Percentiles rank a stretch among this genome's conserved stretches.
Evolutionary conservation across 2,797 vertebrate genomes (phyloP).

Genomic region (Myotis pilosus): DNA sequence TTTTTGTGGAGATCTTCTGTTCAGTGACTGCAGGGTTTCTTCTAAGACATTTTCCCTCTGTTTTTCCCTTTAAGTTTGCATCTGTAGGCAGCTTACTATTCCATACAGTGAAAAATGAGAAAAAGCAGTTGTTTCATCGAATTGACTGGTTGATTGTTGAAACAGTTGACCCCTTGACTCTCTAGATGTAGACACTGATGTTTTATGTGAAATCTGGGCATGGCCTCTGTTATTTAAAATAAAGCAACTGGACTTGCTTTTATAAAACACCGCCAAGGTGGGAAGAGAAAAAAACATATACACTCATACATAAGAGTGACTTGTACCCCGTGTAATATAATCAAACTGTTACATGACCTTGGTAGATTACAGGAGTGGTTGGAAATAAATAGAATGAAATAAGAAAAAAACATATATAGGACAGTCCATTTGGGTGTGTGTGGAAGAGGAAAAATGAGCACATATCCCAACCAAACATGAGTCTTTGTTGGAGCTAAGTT

Average conservation of each 20-base stretch:
- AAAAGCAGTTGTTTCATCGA: slow-evolving; percentile 40
- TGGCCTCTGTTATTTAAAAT: slow-evolving; percentile 23
- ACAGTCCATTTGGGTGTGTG: neutral
- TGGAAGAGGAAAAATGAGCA: neutral
- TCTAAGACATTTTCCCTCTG: neutral
- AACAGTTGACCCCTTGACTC: neutral
- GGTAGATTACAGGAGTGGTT: neutral
- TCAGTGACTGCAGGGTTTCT: neutral
- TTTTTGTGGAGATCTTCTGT: slow-evolving; percentile 10
- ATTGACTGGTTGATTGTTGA: slow-evolving; percentile 21
- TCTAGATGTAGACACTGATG: neutral
- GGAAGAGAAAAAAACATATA: neutral
- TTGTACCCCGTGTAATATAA: accelerated
- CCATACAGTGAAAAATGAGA: slow-evolving; percentile 43
- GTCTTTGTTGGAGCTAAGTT: neutral
- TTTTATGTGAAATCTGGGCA: neutral
- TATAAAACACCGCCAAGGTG: neutral
- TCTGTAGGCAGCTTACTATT: neutral
- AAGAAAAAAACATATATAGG: neutral
- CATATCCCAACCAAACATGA: neutral
- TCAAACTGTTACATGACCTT: neutral
- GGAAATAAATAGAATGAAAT: neutral
- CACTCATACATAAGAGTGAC: neutral
- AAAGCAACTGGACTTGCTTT: neutral
- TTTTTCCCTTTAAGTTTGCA: slow-evolving; percentile 34